Evolutionary conservation across 2,113 vertebrate species (phyloP).

Genomic region (western clawed frog (Xenopus tropicalis)): DNA sequence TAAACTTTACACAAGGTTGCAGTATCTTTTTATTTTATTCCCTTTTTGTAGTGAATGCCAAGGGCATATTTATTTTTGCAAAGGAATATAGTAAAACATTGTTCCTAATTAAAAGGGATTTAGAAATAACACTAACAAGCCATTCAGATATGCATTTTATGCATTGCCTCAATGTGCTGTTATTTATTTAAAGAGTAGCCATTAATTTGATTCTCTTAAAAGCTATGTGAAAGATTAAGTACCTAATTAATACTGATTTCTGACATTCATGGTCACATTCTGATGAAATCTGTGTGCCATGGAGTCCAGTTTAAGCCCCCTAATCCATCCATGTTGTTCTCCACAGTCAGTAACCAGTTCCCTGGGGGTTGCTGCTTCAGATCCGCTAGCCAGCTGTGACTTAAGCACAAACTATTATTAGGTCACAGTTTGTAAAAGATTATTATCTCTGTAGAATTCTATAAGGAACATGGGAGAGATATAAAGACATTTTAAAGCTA

Average conservation of each 20-base stretch:
- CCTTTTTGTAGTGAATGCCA: neutral
- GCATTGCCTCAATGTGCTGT: neutral
- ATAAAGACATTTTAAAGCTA: constrained; percentile 37
- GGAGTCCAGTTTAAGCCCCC: constrained; percentile 68
- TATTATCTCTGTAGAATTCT: neutral
- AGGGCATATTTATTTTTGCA: neutral
- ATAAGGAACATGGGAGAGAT: constrained; percentile 41
- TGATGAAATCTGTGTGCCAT: constrained; percentile 43
- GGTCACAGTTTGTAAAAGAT: neutral
- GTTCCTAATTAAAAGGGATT: neutral
- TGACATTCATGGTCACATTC: neutral
- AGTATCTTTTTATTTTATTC: neutral
- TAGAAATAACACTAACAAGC: neutral
- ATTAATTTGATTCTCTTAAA: neutral
- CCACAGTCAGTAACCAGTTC: constrained; percentile 50
- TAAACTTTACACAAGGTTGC: neutral
- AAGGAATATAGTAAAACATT: neutral
- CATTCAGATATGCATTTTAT: too few relatives aligned
- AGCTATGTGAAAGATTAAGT: neutral
- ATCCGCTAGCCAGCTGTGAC: constrained; percentile 63
- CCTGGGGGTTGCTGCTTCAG: constrained; percentile 61
- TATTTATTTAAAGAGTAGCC: neutral
- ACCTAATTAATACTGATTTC: neutral
- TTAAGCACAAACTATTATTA: constrained; percentile 17
- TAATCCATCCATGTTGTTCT: constrained; percentile 51